These are phyloP conservation scores for Scaptodrosophila latifasciaeformis DNA, from an alignment of 2,888 invertebrate species.

Conservation along the genomic window DNA sequence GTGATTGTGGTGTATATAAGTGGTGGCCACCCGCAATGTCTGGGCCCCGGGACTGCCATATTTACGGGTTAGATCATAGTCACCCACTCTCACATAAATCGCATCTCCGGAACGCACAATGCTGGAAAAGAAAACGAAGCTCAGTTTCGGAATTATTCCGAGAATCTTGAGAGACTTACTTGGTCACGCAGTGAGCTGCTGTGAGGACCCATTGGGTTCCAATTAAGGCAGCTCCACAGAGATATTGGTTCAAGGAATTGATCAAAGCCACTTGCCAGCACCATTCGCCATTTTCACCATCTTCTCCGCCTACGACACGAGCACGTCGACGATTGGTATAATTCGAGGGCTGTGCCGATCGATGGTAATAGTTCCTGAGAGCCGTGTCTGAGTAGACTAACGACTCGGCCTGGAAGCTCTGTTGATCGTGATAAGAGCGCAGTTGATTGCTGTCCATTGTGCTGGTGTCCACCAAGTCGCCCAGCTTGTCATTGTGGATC, in stretches of 20 bases:
- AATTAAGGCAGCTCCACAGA: constrained; percentile 94
- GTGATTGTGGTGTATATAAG: constrained; percentile 96
- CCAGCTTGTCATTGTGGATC: constrained; percentile 73
- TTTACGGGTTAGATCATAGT: constrained; percentile 92
- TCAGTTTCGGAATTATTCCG: too few species aligned
- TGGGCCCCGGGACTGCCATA: constrained; percentile 94
- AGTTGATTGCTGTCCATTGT: constrained; percentile 60
- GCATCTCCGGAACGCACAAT: constrained; percentile 95
- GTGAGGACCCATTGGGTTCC: constrained; percentile 96
- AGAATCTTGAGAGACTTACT: constrained; percentile 78
- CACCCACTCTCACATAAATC: constrained; percentile 93
- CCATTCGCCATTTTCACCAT: constrained; percentile 94
- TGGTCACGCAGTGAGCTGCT: constrained; percentile 95
- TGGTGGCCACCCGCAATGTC: constrained; percentile 91
- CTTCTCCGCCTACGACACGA: constrained; percentile 91
- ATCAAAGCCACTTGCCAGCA: constrained; percentile 96
- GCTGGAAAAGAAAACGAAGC: constrained; percentile 75
- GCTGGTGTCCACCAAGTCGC: constrained; percentile 67
- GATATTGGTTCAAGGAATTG: constrained; percentile 93
- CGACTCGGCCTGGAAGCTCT: constrained; percentile 27
- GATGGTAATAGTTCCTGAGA: constrained; percentile 32
- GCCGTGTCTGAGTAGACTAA: constrained; percentile 40
- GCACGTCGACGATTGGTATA: constrained; percentile 54
- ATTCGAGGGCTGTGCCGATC: constrained; percentile 37
- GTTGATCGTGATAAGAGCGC: constrained; percentile 58